Evolutionary conservation across 2,888 invertebrate species (phyloP).

Genomic region (Phengaris arion): DNA sequence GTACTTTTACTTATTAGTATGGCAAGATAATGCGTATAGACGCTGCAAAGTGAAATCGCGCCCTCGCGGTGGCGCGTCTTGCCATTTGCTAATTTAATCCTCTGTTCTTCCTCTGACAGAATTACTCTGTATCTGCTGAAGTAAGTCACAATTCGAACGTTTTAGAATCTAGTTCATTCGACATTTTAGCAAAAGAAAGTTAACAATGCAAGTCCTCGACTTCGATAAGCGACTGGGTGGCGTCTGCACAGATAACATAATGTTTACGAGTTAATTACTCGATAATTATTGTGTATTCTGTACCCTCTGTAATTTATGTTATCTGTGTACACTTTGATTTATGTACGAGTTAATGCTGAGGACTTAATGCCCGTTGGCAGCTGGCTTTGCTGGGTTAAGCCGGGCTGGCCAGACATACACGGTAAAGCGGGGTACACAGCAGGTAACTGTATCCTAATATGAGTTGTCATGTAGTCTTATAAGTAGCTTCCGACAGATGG

Average conservation of each 20-base stretch:
- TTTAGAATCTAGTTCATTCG: slow-evolving; percentile 7
- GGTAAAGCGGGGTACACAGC: background rate
- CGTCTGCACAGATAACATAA: background rate
- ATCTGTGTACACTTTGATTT: slow-evolving; percentile 1
- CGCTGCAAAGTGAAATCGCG: no score
- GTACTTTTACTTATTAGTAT: no score
- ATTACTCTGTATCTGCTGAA: no score
- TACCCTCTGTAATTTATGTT: slow-evolving; percentile 1
- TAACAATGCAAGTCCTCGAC: slow-evolving; percentile 1
- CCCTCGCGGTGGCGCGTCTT: no score
- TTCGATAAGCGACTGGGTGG: slow-evolving; percentile 8
- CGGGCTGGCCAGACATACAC: background rate
- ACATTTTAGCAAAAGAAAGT: background rate
- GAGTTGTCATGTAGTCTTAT: no score
- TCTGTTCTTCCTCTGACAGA: no score
- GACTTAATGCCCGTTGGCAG: slow-evolving; percentile 7
- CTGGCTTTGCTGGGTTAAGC: slow-evolving; percentile 14
- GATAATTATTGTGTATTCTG: background rate
- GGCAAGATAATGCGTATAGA: no score
- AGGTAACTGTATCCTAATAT: background rate
- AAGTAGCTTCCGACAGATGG: no score
- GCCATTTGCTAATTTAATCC: no score
- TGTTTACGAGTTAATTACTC: slow-evolving; percentile 5
- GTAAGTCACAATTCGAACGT: background rate
- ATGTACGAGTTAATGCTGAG: background rate